Evolutionary conservation across 2,113 vertebrate genomes (phyloP), one percentile per base, ranked within the genome.

Genomic region (Cyanoderma ruficeps): DNA sequence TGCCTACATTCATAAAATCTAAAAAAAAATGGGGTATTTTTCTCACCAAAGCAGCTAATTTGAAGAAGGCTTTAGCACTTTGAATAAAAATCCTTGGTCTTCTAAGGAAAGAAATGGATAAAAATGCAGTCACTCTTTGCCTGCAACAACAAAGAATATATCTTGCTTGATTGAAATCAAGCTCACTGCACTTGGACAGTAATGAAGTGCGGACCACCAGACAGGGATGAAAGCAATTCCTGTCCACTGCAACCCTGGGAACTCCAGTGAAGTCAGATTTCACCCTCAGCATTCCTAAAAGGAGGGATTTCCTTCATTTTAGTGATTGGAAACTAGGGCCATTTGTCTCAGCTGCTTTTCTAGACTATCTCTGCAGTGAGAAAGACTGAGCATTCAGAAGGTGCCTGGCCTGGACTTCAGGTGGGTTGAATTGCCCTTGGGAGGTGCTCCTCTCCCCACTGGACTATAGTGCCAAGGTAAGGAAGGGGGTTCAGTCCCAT

Each of bases 1-100:
- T 94, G 55, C 79, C 59, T 81, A 89, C 68, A 82, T 88, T 91
- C 72, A 60, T 88, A 90, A 81, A 95, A 95, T 90, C 93, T 93
- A 35, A 79, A 95, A 74, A 87, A 87, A 87, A 89, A 50, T 35
- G 8, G 23, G 18, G 3, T 28, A 39, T 42, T 67, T 80, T 47
- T 24, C 42, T 87, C 35, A 89, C 17, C 50, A 88, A 92, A 92
- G 52, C 41, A 87, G 80, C 42, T 89, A 75, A 88, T 94, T 95
- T 92, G 60, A 82, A 50, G 33, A 87, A 33, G 61, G 37, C 71
- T 92, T 95, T 95, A 88, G 35, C 46, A 69, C 27, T 68, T 69
- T 63, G 37, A 67, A 79, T 91, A 87, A 82, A 93, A 96, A 23
- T 6, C 20, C 57, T 65, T 76, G 22, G 39, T 21, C 27, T 46